These are phyloP conservation scores for Ibycter americanus DNA, from an alignment of 2,797 vertebrate genomes.

Conservation along the genomic window DNA sequence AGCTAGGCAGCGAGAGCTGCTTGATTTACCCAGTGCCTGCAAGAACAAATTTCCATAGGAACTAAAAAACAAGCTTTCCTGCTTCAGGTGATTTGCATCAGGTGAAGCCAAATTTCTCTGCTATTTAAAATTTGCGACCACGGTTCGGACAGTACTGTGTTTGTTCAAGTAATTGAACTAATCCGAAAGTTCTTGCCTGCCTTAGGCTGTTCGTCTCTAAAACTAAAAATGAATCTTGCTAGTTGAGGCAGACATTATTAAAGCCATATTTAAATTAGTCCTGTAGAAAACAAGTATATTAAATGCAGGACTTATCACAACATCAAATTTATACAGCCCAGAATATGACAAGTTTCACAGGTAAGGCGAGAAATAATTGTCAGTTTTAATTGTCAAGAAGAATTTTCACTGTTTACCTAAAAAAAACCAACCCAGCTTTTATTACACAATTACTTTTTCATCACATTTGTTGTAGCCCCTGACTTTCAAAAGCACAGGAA, in stretches of 20 bases:
- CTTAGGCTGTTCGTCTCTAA: not conserved
- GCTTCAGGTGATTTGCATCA: not conserved
- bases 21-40: not conserved
- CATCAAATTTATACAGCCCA: not conserved
- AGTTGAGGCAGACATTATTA: not conserved
- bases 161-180: not conserved
- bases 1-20: not conserved
- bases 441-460: not conserved
- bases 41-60: not conserved
- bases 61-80: not conserved
- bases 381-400: not conserved
- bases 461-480: not conserved
- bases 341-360: not conserved
- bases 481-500: not conserved
- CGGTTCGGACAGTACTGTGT: rapidly evolving
- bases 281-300: not conserved
- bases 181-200: not conserved
- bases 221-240: not conserved
- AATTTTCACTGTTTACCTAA: not conserved
- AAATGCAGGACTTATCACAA: not conserved
- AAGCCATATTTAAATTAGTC: not conserved
- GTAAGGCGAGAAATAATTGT: not conserved
- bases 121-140: not conserved
- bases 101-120: not conserved
- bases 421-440: not conserved